A percentile compares a stretch with the other conserved stretches of the same genome.
Conservation (phyloP, 92 coral and sea anemone genomes). For the Zoanthus sansibaricus region DNA sequence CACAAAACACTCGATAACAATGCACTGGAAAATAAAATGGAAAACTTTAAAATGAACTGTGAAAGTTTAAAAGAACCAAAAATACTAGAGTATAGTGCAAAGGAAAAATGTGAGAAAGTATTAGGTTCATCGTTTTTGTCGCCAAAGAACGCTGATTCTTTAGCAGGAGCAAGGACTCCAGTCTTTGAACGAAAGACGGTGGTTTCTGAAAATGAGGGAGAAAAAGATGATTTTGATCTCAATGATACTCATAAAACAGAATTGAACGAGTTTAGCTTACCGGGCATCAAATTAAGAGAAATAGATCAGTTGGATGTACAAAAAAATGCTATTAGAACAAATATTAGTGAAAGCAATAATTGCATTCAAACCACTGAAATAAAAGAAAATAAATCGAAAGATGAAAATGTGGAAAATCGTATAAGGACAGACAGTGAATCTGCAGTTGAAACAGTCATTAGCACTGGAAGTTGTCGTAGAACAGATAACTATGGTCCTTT, state of each 20-base stretch:
- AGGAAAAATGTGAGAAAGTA: background rate
- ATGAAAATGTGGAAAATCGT: background rate
- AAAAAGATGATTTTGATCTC: background rate
- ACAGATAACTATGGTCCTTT: conserved; percentile 73
- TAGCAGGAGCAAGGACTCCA: background rate
- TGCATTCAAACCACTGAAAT: background rate
- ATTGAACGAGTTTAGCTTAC: background rate
- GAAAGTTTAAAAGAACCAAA: background rate
- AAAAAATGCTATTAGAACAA: background rate
- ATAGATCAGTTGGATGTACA: background rate
- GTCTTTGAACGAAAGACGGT: background rate
- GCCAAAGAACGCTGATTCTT: background rate
- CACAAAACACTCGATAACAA: background rate
- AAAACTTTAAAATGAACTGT: background rate
- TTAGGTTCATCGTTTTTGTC: background rate
- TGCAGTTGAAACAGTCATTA: background rate
- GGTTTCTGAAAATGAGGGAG: background rate
- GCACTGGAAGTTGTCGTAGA: background rate
- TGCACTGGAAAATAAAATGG: background rate
- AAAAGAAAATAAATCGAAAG: background rate
- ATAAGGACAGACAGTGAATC: background rate
- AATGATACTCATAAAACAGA: background rate
- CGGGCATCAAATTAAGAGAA: background rate
- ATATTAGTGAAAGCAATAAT: background rate
- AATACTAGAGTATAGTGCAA: background rate